phyloP scores from a whole-genome alignment of 1,140 invertebrate species.

The Proctacanthus coquilletti region DNA sequence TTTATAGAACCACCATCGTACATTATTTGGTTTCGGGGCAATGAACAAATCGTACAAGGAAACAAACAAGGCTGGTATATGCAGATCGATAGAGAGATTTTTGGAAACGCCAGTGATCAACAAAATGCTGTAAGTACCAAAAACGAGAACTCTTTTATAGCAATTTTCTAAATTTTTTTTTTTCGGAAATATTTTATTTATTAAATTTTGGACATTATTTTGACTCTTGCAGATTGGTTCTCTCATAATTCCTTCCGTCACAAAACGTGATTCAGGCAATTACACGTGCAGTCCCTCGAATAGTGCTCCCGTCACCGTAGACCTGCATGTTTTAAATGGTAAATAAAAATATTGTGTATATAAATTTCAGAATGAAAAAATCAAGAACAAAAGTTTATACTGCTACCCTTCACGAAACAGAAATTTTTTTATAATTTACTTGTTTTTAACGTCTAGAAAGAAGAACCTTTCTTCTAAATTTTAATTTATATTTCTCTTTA shows the following conservation, averaged over 20 bases:
- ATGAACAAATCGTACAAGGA: slow-evolving; percentile 31
- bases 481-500: no score
- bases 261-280: slow-evolving; percentile 28
- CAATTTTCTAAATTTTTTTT: no score
- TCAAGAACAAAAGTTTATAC: no score
- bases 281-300: slow-evolving; percentile 30
- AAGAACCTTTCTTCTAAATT: no score
- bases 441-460: no score
- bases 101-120: slow-evolving; percentile 20
- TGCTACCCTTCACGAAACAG: no score
- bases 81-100: slow-evolving; percentile 30
- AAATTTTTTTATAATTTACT: no score
- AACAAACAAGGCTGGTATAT: slow-evolving; percentile 27
- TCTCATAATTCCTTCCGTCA: slow-evolving; percentile 28
- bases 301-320: slow-evolving; percentile 25
- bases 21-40: slow-evolving; percentile 45
- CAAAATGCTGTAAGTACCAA: slow-evolving; percentile 24
- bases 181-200: no score
- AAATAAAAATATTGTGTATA: no score
- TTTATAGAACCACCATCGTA: slow-evolving; percentile 42
- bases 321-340: slow-evolving; percentile 29
- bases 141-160: no score
- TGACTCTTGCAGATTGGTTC: slow-evolving; percentile 26
- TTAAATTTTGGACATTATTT: no score
- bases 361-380: no score